phyloP scores from a whole-genome alignment of 2,113 vertebrate genomes.

The Isurus oxyrinchus region DNA sequence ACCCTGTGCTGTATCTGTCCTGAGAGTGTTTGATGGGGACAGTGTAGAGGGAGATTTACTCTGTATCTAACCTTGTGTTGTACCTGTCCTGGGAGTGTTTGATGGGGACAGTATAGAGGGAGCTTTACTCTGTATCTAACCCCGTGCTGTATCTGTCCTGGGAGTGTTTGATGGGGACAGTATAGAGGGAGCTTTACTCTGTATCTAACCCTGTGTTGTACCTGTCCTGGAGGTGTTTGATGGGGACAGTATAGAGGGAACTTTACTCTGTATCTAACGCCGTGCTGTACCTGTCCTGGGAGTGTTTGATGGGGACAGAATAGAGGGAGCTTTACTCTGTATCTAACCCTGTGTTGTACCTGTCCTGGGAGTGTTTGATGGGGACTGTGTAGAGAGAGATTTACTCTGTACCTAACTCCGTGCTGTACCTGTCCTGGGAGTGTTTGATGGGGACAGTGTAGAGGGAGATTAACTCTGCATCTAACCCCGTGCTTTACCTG shows the following conservation, averaged over 20 bases:
- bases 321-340: neutral
- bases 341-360: neutral
- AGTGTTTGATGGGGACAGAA: neutral
- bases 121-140: neutral
- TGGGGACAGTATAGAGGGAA: neutral
- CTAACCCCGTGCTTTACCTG: neutral
- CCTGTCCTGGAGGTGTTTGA: too few species aligned
- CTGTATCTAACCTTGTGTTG: neutral
- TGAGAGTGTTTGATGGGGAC: too few species aligned
- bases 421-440: neutral
- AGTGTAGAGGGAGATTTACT: neutral
- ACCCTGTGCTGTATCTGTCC: neutral
- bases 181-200: neutral
- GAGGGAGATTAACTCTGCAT: neutral
- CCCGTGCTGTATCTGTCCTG: neutral
- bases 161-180: too few species aligned
- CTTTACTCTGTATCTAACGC: neutral
- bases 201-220: neutral
- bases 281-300: neutral
- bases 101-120: neutral
- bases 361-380: neutral
- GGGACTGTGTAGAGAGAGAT: neutral
- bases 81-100: neutral
- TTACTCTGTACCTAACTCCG: neutral
- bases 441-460: too few species aligned